These are phyloP conservation scores for Sus cebifrons DNA, from an alignment of 2,797 vertebrate genomes.

Conservation along the genomic window DNA sequence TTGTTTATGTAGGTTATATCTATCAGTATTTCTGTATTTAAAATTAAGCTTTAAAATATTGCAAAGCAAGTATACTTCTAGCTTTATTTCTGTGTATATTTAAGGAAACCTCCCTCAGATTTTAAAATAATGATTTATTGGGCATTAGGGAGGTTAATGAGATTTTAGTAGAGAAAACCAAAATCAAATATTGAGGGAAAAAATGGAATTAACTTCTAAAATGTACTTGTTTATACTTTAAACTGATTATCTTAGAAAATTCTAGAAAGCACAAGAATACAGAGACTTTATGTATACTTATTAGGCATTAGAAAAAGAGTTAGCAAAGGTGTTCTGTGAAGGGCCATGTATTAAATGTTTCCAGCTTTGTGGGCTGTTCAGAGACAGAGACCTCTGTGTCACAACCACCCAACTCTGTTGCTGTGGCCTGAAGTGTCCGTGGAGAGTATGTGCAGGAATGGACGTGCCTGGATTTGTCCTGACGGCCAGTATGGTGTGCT, in stretches of 20 bases:
- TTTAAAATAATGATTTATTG: neutral
- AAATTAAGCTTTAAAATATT: conserved; percentile 48
- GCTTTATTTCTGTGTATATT: conserved; percentile 3
- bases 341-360: neutral
- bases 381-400: neutral
- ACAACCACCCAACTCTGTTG: neutral
- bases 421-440: neutral
- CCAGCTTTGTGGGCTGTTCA: neutral
- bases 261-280: conserved; percentile 14
- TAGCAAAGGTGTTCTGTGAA: neutral
- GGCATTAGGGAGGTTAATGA: conserved; percentile 4
- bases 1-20: neutral
- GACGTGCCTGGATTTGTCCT: neutral
- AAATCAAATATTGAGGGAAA: conserved; percentile 36
- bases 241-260: conserved; percentile 32
- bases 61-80: neutral
- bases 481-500: neutral
- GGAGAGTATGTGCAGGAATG: neutral
- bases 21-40: neutral
- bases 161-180: neutral
- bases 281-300: neutral
- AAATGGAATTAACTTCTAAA: conserved; percentile 34
- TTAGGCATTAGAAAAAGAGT: neutral
- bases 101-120: neutral
- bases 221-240: conserved; percentile 30